These are phyloP conservation scores for Accipiter cooperii DNA, from an alignment of 2,113 vertebrate species.

Conservation along the genomic window DNA sequence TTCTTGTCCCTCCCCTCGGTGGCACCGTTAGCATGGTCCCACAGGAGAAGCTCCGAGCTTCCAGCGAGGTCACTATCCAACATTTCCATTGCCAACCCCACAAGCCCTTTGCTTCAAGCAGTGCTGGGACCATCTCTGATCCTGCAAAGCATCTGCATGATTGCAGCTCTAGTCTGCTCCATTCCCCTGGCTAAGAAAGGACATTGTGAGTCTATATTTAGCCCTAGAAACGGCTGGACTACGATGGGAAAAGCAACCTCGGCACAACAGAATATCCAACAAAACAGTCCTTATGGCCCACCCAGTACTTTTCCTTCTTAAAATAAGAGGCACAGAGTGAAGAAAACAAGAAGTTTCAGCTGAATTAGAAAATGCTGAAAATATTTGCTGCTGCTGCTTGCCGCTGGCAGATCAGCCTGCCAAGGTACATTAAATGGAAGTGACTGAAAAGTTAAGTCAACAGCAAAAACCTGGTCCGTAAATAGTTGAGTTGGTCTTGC, in stretches of 20 bases:
- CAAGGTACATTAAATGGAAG: background rate
- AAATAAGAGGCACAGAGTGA: background rate
- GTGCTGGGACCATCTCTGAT: background rate
- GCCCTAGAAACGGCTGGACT: background rate
- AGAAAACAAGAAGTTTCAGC: background rate
- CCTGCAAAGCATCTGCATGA: background rate
- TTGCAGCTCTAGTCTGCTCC: background rate
- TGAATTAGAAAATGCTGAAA: background rate
- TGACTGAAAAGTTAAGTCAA: background rate
- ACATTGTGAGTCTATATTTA: background rate
- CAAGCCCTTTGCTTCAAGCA: fast-evolving
- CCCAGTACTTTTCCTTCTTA: background rate
- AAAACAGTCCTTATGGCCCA: background rate
- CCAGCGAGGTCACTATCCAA: background rate
- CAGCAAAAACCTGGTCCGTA: background rate
- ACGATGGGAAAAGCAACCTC: background rate
- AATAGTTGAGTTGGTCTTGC: background rate
- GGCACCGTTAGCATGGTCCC: background rate
- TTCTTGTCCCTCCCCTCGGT: background rate
- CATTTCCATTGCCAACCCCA: background rate
- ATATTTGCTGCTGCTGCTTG: background rate
- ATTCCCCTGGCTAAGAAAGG: background rate
- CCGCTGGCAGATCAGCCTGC: background rate
- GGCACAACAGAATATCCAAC: background rate
- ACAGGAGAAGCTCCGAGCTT: background rate